phyloP scores from a whole-genome alignment of 2,888 invertebrate genomes.

The Melipona beecheii region DNA sequence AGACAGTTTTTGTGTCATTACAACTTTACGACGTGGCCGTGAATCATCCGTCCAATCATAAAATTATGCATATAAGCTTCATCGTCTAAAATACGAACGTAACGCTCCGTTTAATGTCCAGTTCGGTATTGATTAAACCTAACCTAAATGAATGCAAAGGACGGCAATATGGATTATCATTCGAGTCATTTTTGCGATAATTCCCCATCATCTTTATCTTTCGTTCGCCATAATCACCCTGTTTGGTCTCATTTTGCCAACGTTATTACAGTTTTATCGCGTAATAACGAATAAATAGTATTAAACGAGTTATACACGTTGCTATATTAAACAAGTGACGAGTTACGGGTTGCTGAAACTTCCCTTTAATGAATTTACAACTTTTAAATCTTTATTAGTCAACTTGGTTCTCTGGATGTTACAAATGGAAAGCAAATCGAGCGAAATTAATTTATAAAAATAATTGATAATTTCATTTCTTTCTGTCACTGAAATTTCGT shows the following conservation, averaged over 20 bases:
- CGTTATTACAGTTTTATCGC: not conserved
- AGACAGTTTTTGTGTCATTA: not conserved
- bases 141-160: not conserved
- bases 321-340: not conserved
- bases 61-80: slow-evolving; percentile 10
- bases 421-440: not conserved
- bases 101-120: not conserved
- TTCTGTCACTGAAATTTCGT: too few relatives aligned
- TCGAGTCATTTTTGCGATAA: not conserved
- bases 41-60: not conserved
- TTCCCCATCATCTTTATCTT: not conserved
- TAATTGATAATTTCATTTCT: too few relatives aligned
- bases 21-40: not conserved
- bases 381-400: not conserved
- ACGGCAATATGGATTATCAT: not conserved
- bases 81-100: not conserved
- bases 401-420: not conserved
- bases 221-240: not conserved
- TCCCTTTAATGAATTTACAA: not conserved
- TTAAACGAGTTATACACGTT: not conserved
- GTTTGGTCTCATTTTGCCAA: not conserved
- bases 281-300: not conserved
- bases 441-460: not conserved
- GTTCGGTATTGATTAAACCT: not conserved
- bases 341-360: not conserved